These are phyloP conservation scores for Calyptommatus sinebrachiatus DNA, from an alignment of 2,113 vertebrate species.

Conservation along the genomic window DNA sequence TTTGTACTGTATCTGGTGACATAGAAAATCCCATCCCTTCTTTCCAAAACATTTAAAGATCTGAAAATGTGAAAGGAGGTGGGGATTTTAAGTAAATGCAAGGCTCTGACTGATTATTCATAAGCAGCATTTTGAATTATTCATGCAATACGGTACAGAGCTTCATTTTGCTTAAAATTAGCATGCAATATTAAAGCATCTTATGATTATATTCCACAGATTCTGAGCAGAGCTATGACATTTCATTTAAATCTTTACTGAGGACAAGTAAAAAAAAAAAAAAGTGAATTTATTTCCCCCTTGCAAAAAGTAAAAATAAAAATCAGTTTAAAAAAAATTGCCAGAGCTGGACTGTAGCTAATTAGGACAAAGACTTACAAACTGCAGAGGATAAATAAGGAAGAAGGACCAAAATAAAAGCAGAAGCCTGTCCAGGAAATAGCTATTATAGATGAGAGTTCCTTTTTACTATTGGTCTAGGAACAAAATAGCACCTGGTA, in stretches of 20 bases:
- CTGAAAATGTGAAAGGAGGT: background rate
- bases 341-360: background rate
- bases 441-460: too few relatives aligned
- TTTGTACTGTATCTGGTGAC: too few relatives aligned
- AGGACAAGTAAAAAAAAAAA: background rate
- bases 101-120: background rate
- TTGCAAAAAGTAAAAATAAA: too few relatives aligned
- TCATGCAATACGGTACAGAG: background rate
- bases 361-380: background rate
- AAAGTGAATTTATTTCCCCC: too few relatives aligned
- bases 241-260: background rate
- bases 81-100: background rate
- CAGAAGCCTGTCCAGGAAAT: background rate
- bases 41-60: slow-evolving; percentile 10
- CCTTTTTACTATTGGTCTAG: too few relatives aligned
- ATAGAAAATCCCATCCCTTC: background rate
- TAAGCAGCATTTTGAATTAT: slow-evolving; percentile 9
- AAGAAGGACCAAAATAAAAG: background rate
- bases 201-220: background rate
- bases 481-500: background rate
- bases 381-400: background rate
- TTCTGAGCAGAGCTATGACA: background rate
- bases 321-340: background rate
- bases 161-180: background rate
- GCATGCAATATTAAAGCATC: background rate